Evolutionary conservation across 2,888 invertebrate genomes (phyloP), one percentile per base, ranked within the genome.

Genomic region (Phalangium opilio): DNA sequence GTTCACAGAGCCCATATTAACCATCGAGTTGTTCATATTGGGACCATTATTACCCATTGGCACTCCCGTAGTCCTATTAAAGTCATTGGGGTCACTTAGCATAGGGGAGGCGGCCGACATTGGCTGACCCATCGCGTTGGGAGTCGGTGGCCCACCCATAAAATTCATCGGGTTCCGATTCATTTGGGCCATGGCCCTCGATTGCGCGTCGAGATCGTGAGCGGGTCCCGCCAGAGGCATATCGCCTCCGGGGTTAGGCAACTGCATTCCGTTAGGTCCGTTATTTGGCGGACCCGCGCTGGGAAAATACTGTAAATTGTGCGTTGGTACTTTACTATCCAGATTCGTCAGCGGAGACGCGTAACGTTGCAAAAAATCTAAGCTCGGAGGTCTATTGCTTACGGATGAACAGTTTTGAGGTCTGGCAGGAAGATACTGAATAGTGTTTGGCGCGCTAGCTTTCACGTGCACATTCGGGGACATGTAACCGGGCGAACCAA

Each of bases 391-490:
- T 10, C 82, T 81, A 19, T 44, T 50, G 33, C 47, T 45, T 21
- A 58, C 55, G 50, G 61, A 59, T 36, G 49, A 41, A 46, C 66
- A 62, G 44, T 64, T 78, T 64, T 87, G 87, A n/a, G 91, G 85
- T 68, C 90, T 76, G 44, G 90, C 86, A 18, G 95, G 95, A 66
- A 93, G 76, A 73, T 95, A 95, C 72, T 95, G 93, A 64, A 95
- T 95, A 34, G 95, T 95, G 68, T 95, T 95, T 0, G 95, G 93
- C 11, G 93, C 90, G 67, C 85, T 90, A 10, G 93, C 84, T 69
- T 93, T 93, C 20, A 95, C 90, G 69, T 87, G 86, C 45, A 71
- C 65, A 67, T 86, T 91, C 41, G 81, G 77, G 56, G 79, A 79
- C 59, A 79, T 79, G 61, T 78, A 78, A 27, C 27, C 27, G 33